phyloP scores from a whole-genome alignment of 1,140 invertebrate species.

The Drosophila burlai region DNA sequence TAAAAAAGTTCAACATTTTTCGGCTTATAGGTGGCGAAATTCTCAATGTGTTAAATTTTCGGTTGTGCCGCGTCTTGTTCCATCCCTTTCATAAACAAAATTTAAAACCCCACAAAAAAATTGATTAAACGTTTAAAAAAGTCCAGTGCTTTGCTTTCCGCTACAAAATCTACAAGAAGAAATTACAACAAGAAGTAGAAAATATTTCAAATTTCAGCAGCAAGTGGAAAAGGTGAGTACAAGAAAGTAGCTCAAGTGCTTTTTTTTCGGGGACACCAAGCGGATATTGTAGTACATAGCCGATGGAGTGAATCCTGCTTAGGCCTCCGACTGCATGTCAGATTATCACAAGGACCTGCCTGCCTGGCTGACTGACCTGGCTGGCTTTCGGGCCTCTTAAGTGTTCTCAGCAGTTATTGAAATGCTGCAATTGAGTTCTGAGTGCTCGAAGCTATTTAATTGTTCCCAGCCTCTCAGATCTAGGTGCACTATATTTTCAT shows the following conservation, averaged over 20 bases:
- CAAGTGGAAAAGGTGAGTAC: constrained; percentile 62
- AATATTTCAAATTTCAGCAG: constrained; percentile 34
- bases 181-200: background rate
- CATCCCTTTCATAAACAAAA: constrained; percentile 25
- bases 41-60: constrained; percentile 75
- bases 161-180: constrained; percentile 5
- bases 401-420: constrained; percentile 77
- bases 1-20: constrained; percentile 72
- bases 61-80: constrained; percentile 70
- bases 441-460: constrained; percentile 78
- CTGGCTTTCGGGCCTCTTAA: constrained; percentile 40
- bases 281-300: constrained; percentile 28
- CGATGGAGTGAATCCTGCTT: constrained; percentile 7
- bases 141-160: constrained; percentile 10
- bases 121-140: constrained; percentile 3
- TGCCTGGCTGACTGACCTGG: background rate
- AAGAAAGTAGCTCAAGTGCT: constrained; percentile 25
- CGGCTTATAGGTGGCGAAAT: constrained; percentile 77
- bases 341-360: constrained; percentile 51
- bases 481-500: background rate
- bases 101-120: constrained; percentile 15
- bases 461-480: constrained; percentile 34
- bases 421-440: constrained; percentile 75
- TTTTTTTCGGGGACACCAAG: constrained; percentile 8
- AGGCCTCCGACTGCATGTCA: constrained; percentile 34